Conservation (phyloP, 2,113 vertebrate species). For the Ptyas mucosa region DNA sequence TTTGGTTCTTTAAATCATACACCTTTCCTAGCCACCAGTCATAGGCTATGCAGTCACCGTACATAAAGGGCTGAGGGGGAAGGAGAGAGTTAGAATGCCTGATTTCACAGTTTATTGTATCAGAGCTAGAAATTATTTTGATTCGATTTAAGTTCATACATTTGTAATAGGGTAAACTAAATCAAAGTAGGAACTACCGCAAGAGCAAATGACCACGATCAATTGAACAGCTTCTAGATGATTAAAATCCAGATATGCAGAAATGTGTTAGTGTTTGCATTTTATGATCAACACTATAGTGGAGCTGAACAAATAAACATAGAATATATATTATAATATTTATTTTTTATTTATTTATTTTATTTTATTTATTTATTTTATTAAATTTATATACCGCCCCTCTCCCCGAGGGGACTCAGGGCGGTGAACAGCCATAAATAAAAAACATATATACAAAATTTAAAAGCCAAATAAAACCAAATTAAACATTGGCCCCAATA, state of each 20-base stretch:
- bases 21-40: conserved; percentile 99
- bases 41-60: conserved; percentile 96
- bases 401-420: too few species aligned
- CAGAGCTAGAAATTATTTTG: background rate
- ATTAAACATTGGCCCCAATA: too few species aligned
- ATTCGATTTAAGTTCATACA: background rate
- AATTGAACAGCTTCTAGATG: background rate
- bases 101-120: background rate
- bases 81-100: background rate
- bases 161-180: background rate
- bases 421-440: too few species aligned
- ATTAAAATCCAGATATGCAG: background rate
- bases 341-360: too few species aligned
- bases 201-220: background rate
- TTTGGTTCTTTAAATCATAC: conserved; percentile 95
- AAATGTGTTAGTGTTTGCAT: background rate
- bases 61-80: conserved; percentile 88
- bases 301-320: background rate
- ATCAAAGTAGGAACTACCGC: accelerated
- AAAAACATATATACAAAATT: too few species aligned
- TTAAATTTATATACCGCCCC: too few species aligned
- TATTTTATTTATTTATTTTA: too few species aligned
- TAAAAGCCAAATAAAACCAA: too few species aligned
- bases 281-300: background rate
- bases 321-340: background rate